Percentiles rank a stretch among this genome's conserved stretches.
Evolutionary conservation across 2,113 vertebrate genomes (phyloP).

Genomic region (Salvator merianae): DNA sequence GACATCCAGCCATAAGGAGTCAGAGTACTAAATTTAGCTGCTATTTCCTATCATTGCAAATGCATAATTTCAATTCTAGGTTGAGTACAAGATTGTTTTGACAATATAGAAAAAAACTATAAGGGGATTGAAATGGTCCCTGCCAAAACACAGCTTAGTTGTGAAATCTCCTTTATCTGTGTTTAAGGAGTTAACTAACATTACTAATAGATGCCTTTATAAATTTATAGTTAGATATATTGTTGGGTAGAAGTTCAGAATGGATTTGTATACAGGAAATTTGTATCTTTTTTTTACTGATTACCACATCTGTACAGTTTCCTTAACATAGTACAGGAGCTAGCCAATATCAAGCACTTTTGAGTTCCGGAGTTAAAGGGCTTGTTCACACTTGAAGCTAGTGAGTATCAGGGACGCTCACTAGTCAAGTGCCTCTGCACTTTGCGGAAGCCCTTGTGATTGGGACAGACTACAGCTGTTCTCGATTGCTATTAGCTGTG

Average conservation of each 20-base stretch:
- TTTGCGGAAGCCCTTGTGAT: too few relatives aligned
- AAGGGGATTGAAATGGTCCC: neutral
- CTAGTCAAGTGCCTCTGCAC: too few relatives aligned
- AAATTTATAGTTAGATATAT: too few relatives aligned
- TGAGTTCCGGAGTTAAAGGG: neutral
- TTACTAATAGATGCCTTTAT: neutral
- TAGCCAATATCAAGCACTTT: neutral
- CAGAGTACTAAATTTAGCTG: neutral
- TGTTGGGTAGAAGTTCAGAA: neutral
- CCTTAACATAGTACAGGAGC: neutral
- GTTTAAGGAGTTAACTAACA: neutral
- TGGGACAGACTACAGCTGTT: too few relatives aligned
- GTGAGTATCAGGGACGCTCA: too few relatives aligned
- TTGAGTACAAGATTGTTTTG: neutral
- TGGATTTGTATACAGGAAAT: neutral
- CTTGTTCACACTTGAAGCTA: too few relatives aligned
- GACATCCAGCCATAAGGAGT: neutral
- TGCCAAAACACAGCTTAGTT: slow-evolving; percentile 11
- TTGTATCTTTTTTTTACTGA: neutral
- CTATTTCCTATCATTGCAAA: neutral
- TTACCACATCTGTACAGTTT: neutral
- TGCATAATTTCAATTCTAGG: neutral
- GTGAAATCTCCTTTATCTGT: neutral
- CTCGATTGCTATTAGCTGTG: too few relatives aligned
- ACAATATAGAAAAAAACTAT: slow-evolving; percentile 16